Evolutionary conservation across 2,113 vertebrate species (phyloP).

Genomic region (Patagioenas fasciata): DNA sequence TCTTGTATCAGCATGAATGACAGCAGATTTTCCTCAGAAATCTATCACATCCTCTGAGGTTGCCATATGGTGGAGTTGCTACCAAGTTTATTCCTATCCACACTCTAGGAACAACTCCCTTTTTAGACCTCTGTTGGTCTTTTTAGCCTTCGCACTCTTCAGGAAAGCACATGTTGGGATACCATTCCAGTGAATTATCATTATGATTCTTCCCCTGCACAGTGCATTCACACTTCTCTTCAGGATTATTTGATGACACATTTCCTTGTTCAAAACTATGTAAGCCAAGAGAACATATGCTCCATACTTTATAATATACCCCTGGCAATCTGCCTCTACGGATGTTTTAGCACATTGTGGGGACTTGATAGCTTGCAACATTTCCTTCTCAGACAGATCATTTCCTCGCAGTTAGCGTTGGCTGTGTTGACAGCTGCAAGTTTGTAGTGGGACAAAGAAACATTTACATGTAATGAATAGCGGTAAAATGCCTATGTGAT

Average conservation of each 20-base stretch:
- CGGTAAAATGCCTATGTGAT: neutral
- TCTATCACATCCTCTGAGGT: neutral
- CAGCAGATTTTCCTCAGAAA: neutral
- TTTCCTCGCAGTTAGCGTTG: conserved; percentile 61
- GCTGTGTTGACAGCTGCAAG: conserved; percentile 63
- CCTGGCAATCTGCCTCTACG: conserved; percentile 54
- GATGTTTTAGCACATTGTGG: conserved; percentile 64
- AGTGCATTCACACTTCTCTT: conserved; percentile 8
- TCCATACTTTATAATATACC: conserved; percentile 52
- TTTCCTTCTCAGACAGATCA: conserved; percentile 63
- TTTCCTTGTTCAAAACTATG: conserved; percentile 50
- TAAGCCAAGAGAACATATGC: conserved; percentile 61
- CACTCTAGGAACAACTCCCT: neutral
- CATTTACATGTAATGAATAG: conserved; percentile 44
- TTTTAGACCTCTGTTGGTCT: conserved; percentile 18
- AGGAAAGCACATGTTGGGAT: conserved; percentile 29
- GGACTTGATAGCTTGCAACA: conserved; percentile 54
- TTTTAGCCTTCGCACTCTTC: conserved; percentile 22
- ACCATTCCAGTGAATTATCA: neutral
- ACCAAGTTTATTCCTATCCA: conserved; percentile 31
- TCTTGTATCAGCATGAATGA: neutral
- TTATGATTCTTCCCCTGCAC: neutral
- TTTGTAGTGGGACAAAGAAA: conserved; percentile 47
- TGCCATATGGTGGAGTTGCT: conserved; percentile 25
- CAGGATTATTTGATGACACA: conserved; percentile 47